Evolutionary conservation across 1,140 invertebrate species (phyloP).

Genomic region (Condylostylus longicornis): DNA sequence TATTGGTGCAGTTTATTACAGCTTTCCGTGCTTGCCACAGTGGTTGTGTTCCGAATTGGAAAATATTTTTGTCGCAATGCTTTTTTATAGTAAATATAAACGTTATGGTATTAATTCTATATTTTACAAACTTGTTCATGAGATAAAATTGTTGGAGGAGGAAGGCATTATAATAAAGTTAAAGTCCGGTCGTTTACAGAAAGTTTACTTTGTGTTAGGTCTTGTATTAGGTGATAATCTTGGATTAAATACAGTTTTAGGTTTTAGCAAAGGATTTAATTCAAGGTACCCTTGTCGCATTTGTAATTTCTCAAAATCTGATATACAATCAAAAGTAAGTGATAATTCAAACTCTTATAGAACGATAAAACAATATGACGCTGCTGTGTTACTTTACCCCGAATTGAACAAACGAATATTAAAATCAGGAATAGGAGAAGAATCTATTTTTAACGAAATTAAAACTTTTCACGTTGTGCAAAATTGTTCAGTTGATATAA

Average conservation of each 20-base stretch:
- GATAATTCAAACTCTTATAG: background rate
- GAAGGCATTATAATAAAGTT: slow-evolving; percentile 14
- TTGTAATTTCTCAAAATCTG: slow-evolving; percentile 13
- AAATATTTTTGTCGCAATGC: slow-evolving; percentile 20
- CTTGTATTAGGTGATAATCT: slow-evolving; percentile 27
- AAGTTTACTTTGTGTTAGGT: slow-evolving; percentile 16
- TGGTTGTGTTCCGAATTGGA: slow-evolving; percentile 14
- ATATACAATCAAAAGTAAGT: background rate
- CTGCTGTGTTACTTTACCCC: too few relatives aligned
- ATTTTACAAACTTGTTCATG: slow-evolving; percentile 18
- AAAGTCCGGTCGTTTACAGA: slow-evolving; percentile 5
- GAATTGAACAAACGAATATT: slow-evolving; percentile 3
- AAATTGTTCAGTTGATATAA: slow-evolving; percentile 17
- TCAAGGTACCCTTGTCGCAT: slow-evolving; percentile 17
- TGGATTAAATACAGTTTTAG: slow-evolving; percentile 20
- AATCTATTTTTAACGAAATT: slow-evolving; percentile 11
- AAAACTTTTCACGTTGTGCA: slow-evolving; percentile 15
- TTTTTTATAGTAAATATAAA: slow-evolving; percentile 20
- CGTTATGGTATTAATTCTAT: slow-evolving; percentile 13
- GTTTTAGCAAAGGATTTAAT: slow-evolving; percentile 19
- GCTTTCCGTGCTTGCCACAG: slow-evolving; percentile 17
- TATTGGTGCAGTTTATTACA: slow-evolving; percentile 19
- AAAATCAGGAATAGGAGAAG: slow-evolving; percentile 11
- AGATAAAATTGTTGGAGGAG: slow-evolving; percentile 16
- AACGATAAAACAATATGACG: background rate